Evolutionary conservation across 1,140 invertebrate genomes (phyloP), one percentile per base, ranked within the genome.

Genomic region (Meloidogyne chitwoodi): DNA sequence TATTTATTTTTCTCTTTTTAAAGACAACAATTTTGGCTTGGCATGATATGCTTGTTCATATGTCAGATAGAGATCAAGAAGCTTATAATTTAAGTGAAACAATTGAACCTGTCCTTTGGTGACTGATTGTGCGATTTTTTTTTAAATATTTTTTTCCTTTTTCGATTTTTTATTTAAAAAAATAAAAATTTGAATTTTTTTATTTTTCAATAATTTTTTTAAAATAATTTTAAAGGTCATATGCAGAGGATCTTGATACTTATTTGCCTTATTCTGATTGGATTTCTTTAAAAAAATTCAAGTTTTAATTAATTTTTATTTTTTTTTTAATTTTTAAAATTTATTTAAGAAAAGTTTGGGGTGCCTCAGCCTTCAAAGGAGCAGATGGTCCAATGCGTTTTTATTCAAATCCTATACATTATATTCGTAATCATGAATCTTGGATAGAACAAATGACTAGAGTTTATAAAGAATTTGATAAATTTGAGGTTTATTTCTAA

Each of bases 211-310:
- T n/a, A 48, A 48, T 48, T 48, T 48, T 48, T 48, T n/a, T n/a
- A n/a, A n/a, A 8, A 1, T n/a, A 56, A 6, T 56, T 56, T 56
- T 56, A 38, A 38, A 56, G 48, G 48, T 84, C 82, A 16, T 86
- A 86, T 65, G 85, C 85, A 2, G 85, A 86, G 61, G 86, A 87
- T 74, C 75, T 86, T 14, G 81, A 86, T 16, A 38, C 80, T 38
- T 86, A 87, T 77, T 76, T 86, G 48, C 83, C 85, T 29, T 76
- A 75, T 41, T 76, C 78, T 12, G 84, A 80, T 41, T 86, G 85
- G 85, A 63, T 84, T 41, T 70, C 84, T 12, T 63, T 86, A 5
- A 85, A 83, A 68, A 77, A 81, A 14, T 83, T 84, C 27, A 79
- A 65, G 68, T 70, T n/a, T n/a, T n/a, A n/a, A n/a, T n/a, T n/a